Evolutionary conservation across 2,888 invertebrate genomes (phyloP).

Genomic region (Dryobotodes eremita): DNA sequence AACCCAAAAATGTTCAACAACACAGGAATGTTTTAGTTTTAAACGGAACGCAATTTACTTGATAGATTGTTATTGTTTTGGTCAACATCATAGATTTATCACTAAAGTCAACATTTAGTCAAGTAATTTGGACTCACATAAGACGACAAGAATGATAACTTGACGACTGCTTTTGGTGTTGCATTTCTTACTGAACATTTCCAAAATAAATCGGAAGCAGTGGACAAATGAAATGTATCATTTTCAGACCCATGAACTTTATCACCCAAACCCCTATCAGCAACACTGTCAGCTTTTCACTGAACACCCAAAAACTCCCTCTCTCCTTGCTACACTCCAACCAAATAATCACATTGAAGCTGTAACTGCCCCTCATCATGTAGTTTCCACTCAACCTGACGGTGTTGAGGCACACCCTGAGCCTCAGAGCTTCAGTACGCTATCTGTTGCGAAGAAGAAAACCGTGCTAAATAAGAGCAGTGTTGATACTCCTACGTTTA

Average conservation of each 20-base stretch:
- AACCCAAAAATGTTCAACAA: not conserved
- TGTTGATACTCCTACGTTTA: conserved; percentile 79
- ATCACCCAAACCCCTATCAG: conserved; percentile 68
- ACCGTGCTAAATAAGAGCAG: conserved; percentile 46
- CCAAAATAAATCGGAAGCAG: not conserved
- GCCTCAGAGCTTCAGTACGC: not conserved
- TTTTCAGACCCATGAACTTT: conserved; percentile 80
- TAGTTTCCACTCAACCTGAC: conserved; percentile 32
- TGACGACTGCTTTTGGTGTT: not conserved
- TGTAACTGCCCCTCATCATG: conserved; percentile 46
- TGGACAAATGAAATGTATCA: conserved; percentile 65
- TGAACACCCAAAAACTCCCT: conserved; percentile 59
- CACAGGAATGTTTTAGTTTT: not conserved
- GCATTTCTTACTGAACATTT: not conserved
- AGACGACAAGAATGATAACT: no score
- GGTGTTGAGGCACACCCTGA: conserved; percentile 13
- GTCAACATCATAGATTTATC: no score
- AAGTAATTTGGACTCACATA: no score
- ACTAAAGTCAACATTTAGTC: no score
- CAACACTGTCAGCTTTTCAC: conserved; percentile 65
- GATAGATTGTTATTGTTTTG: conserved; percentile 7
- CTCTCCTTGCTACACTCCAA: conserved; percentile 34
- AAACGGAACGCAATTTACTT: conserved; percentile 5
- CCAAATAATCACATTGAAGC: conserved; percentile 47
- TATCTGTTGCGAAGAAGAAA: conserved; percentile 46